phyloP scores from a whole-genome alignment of 2,888 invertebrate genomes.

The Palloptera scutellata region DNA sequence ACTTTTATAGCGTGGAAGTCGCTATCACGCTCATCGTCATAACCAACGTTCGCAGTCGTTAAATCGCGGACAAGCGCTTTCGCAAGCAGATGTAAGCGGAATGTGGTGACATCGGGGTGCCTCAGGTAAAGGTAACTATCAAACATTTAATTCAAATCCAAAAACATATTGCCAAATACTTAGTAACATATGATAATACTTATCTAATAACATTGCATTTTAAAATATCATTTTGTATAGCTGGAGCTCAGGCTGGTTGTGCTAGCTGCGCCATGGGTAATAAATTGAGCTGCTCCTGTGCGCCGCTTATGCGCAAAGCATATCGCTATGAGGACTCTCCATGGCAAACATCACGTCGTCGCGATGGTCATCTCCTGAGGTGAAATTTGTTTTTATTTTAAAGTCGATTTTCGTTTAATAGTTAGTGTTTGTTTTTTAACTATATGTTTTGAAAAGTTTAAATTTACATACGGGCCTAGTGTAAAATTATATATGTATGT shows the following conservation, averaged over 20 bases:
- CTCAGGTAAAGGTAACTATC: slow-evolving; percentile 67
- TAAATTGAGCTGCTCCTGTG: slow-evolving; percentile 96
- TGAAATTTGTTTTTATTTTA: slow-evolving; percentile 52
- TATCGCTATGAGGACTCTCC: slow-evolving; percentile 97
- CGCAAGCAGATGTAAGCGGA: slow-evolving; percentile 73
- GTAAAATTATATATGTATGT: too few relatives aligned
- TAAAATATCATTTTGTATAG: neutral
- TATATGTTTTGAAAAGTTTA: too few relatives aligned
- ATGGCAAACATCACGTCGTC: slow-evolving; percentile 87
- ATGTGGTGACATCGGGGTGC: slow-evolving; percentile 84
- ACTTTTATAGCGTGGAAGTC: slow-evolving; percentile 69
- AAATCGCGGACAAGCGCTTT: slow-evolving; percentile 76
- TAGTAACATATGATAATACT: neutral
- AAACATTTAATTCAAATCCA: too few relatives aligned
- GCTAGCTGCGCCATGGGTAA: slow-evolving; percentile 87
- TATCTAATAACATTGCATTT: too few relatives aligned
- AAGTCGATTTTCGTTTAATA: neutral
- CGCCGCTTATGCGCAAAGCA: slow-evolving; percentile 94
- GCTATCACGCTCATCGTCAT: slow-evolving; percentile 69
- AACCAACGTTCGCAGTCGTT: slow-evolving; percentile 79
- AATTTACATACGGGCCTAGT: too few relatives aligned
- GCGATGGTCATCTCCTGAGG: slow-evolving; percentile 90
- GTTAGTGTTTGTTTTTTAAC: too few relatives aligned
- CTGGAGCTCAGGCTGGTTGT: slow-evolving; percentile 63
- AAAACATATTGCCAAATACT: neutral